These are phyloP conservation scores for Tipula confusa DNA, from an alignment of 2,888 invertebrate species.

Conservation along the genomic window DNA sequence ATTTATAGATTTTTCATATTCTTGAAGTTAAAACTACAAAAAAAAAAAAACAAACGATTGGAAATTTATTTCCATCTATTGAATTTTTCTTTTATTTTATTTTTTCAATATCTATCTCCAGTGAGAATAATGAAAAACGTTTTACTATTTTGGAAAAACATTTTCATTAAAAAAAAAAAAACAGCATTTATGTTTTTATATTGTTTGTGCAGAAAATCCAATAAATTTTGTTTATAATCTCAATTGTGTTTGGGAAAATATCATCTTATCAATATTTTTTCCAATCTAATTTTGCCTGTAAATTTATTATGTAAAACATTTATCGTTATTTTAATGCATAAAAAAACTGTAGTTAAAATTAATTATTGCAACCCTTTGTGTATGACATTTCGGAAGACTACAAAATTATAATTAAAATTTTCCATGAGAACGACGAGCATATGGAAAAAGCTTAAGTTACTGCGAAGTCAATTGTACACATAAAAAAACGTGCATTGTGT, in stretches of 20 bases:
- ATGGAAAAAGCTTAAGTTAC: not conserved
- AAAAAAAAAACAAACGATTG: not conserved
- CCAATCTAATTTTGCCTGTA: not conserved
- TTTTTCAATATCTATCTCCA: slow-evolving; percentile 7
- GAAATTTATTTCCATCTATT: not conserved
- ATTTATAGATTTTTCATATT: slow-evolving; percentile 25
- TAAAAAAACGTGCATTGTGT: not conserved
- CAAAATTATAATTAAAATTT: not conserved
- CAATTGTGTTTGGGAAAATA: not conserved
- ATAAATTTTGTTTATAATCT: slow-evolving; percentile 8
- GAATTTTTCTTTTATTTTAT: not conserved
- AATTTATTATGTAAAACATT: not conserved
- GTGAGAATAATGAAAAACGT: not conserved
- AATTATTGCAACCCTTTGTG: not conserved
- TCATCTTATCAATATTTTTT: not conserved
- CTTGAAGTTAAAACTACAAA: not conserved
- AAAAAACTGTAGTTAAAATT: not conserved
- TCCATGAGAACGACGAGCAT: not conserved
- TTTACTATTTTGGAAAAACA: not conserved
- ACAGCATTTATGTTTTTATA: not conserved
- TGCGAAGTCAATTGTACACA: not conserved
- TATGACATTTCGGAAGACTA: not conserved
- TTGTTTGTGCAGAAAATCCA: not conserved
- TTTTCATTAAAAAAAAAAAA: not conserved
- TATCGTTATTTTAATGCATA: not conserved